Evolutionary conservation across 2,113 vertebrate genomes (phyloP).

Genomic region (Catharus fuscescens): DNA sequence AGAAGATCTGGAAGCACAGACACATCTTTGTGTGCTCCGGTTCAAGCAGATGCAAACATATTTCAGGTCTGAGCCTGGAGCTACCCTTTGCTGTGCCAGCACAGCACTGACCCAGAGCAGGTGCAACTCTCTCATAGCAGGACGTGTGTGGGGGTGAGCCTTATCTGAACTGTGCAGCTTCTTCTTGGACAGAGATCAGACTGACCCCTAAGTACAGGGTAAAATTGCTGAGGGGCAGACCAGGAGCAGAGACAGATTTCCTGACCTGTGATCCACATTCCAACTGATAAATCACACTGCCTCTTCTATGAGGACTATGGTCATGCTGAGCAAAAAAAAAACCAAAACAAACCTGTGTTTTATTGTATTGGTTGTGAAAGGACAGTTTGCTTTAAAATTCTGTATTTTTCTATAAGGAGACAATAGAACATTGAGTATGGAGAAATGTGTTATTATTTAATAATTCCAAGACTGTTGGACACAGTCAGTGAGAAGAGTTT

Average conservation of each 20-base stretch:
- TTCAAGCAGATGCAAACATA: not conserved
- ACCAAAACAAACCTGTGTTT: rapidly evolving
- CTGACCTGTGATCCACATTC: not conserved
- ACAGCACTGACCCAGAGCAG: not conserved
- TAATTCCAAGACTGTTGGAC: not conserved
- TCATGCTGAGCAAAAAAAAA: not conserved
- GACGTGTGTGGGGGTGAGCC: not conserved
- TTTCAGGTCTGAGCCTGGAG: not conserved
- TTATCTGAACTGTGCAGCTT: not conserved
- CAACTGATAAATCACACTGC: not conserved
- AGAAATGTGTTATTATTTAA: not conserved
- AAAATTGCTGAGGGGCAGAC: not conserved
- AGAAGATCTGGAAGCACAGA: not conserved
- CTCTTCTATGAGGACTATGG: not conserved
- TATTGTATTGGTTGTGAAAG: not conserved
- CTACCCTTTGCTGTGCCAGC: not conserved
- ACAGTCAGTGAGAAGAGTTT: not conserved
- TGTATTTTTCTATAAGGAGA: not conserved
- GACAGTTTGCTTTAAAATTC: not conserved
- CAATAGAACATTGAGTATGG: not conserved
- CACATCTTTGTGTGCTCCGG: not conserved
- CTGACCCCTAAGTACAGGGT: rapidly evolving
- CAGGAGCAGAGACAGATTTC: not conserved
- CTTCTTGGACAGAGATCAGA: not conserved
- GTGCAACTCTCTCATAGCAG: not conserved